Evolutionary conservation across 1,140 invertebrate species (phyloP), one percentile per base, ranked within the genome.

Genomic region (Hyles vespertilio): DNA sequence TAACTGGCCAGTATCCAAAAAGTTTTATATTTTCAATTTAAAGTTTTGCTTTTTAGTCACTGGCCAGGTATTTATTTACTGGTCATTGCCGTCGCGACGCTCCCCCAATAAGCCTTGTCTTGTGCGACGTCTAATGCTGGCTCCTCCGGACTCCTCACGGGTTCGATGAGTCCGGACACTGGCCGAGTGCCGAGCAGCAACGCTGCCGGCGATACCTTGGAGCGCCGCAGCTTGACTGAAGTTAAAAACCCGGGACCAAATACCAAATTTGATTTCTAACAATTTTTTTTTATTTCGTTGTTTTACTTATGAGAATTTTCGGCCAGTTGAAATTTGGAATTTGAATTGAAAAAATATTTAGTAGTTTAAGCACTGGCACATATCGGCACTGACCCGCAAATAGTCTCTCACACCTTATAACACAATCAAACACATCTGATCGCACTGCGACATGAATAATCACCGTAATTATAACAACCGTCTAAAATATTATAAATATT

Each of bases 91-190:
- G 69, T 76, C 36, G 84, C 75, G 56, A 82, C 77, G 72, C 74
- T 85, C 56, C 81, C 85, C 87, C 89, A 90, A 71, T 84, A 90
- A 50, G 85, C 77, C 64, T 88, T 87, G 63, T 90, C 87, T 64
- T 88, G 87, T 1, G 89, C 89, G 60, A 89, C 89, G 78, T 90
- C 89, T 56, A 89, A 66, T 43, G 82, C 84, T 49, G 77, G 83
- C 61, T 90, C 89, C 56, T 89, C 89, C n/a, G 87, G 87, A 50
- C 85, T 89, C 47, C 78, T 67, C 10, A 77, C 80, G 7, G 84
- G 87, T 61, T 88, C 85, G 51, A 82, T 73, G 61, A 89, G 76
- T 8, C 85, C 88, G 33, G 85, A 88, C 32, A 89, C 84, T 22
- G 88, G 79, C 64, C 85, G 72, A 54, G 81, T 79, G 56, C 84